These are phyloP conservation scores for Meandrina meandrites DNA, from an alignment of 92 coral and sea anemone species.

Conservation along the genomic window DNA sequence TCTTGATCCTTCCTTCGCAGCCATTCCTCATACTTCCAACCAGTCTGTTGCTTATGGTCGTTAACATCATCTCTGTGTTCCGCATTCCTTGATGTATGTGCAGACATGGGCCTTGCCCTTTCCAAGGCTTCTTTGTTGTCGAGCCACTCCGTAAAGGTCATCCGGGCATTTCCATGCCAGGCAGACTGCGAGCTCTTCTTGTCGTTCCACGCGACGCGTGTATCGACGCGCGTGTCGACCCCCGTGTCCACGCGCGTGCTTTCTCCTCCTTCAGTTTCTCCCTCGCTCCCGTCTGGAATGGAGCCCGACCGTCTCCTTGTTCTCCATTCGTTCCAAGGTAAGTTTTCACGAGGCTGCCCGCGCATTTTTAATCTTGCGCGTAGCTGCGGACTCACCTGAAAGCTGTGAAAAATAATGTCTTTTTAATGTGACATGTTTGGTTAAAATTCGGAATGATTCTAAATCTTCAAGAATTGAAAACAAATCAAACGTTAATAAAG, in stretches of 20 bases:
- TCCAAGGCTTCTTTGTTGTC: slow-evolving; percentile 21
- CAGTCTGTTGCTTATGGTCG: neutral
- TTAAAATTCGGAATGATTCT: no score
- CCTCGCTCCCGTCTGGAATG: slow-evolving; percentile 10
- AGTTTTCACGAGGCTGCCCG: slow-evolving; percentile 39
- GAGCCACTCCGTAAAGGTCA: slow-evolving; percentile 43
- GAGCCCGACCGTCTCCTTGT: slow-evolving; percentile 24
- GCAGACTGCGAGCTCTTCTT: slow-evolving; percentile 29
- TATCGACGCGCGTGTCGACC: neutral
- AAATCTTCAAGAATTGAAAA: no score
- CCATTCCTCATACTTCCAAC: slow-evolving; percentile 39
- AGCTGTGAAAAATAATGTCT: neutral
- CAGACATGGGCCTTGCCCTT: slow-evolving; percentile 21
- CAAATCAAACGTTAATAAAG: no score
- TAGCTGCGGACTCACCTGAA: slow-evolving; percentile 27
- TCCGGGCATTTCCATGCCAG: slow-evolving; percentile 19
- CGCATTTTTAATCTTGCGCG: slow-evolving; percentile 32
- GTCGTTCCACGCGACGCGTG: slow-evolving; percentile 40
- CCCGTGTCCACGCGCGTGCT: neutral
- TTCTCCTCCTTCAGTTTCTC: neutral
- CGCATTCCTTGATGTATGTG: neutral
- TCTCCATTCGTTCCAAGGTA: slow-evolving; percentile 51
- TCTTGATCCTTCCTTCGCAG: slow-evolving; percentile 63
- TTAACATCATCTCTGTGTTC: neutral
- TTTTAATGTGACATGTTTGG: neutral